phyloP scores from a whole-genome alignment of 2,113 vertebrate species.

The Psephotus haematonotus region DNA sequence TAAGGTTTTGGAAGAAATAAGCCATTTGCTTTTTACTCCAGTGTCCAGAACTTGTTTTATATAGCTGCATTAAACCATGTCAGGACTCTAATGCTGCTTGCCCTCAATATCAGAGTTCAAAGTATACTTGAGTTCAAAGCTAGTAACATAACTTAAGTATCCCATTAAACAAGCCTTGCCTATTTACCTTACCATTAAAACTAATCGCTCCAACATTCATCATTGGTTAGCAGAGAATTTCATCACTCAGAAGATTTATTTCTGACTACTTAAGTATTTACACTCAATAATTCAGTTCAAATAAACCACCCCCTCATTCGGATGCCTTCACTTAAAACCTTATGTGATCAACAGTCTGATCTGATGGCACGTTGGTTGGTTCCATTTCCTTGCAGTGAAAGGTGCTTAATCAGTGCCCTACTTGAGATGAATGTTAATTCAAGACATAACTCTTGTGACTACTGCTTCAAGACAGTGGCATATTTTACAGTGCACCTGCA shows the following conservation, averaged over 20 bases:
- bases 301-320: neutral
- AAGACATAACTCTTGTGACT: neutral
- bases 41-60: neutral
- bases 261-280: neutral
- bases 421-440: neutral
- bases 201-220: neutral
- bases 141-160: neutral
- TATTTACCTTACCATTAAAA: slow-evolving; percentile 32
- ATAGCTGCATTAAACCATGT: neutral
- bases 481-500: neutral
- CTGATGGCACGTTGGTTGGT: rapidly evolving
- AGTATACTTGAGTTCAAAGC: neutral
- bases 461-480: neutral
- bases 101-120: neutral
- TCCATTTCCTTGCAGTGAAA: neutral
- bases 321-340: neutral
- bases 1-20: neutral
- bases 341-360: neutral
- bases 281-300: neutral
- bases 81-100: neutral
- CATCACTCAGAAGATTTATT: neutral
- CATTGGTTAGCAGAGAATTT: neutral
- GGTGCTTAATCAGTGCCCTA: neutral
- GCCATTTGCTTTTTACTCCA: neutral
- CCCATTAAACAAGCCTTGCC: neutral